phyloP scores from a whole-genome alignment of 2,797 vertebrate genomes.

The Ispidina lecontei region DNA sequence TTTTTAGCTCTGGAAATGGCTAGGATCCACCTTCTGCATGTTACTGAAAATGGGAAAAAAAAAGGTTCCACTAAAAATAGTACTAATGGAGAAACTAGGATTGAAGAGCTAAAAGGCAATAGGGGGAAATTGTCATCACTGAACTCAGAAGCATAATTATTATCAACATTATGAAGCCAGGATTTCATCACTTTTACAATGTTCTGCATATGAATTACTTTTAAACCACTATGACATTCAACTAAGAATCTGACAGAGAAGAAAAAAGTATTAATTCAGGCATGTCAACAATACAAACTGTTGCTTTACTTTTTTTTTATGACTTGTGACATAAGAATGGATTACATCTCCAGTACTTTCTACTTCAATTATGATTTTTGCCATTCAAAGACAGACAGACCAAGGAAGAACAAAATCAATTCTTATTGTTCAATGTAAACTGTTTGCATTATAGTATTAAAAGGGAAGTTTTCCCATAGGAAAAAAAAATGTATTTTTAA shows the following conservation, averaged over 20 bases:
- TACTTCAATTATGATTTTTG: background rate
- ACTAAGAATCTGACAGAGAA: background rate
- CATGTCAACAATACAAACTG: background rate
- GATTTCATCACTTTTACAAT: background rate
- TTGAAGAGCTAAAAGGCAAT: background rate
- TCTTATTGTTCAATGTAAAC: background rate
- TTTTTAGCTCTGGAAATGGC: background rate
- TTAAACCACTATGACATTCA: background rate
- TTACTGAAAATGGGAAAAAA: background rate
- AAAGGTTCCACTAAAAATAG: background rate
- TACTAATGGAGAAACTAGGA: background rate
- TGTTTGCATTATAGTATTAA: background rate
- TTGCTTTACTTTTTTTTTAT: background rate
- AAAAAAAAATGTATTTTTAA: background rate
- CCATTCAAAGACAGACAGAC: conserved; percentile 12
- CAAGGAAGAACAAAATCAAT: background rate
- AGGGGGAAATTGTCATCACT: background rate
- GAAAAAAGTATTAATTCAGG: background rate
- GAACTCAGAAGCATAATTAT: background rate
- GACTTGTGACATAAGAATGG: background rate
- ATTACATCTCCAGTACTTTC: background rate
- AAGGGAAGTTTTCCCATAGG: background rate
- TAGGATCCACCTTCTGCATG: background rate
- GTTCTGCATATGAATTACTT: background rate
- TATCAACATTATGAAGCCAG: background rate